Evolutionary conservation across 2,797 vertebrate species (phyloP).

Genomic region (Danio jaintianensis): DNA sequence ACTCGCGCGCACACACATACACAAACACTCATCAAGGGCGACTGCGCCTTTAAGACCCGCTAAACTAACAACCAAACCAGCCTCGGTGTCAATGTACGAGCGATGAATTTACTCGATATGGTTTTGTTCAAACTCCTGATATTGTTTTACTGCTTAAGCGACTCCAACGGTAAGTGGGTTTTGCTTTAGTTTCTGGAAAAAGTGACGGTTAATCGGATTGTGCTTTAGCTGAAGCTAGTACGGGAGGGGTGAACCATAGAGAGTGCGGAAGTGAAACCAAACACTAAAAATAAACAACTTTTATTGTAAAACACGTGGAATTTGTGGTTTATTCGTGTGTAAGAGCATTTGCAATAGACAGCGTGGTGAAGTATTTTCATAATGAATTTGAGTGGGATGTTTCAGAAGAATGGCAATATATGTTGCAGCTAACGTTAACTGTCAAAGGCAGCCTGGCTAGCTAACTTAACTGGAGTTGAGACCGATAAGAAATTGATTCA

Average conservation of each 20-base stretch:
- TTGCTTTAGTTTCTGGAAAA: slow-evolving; percentile 50
- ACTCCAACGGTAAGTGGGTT: slow-evolving; percentile 73
- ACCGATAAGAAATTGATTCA: background rate
- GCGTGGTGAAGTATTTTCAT: background rate
- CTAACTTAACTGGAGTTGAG: slow-evolving; percentile 16
- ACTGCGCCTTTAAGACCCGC: slow-evolving; percentile 69
- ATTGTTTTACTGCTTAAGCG: slow-evolving; percentile 68
- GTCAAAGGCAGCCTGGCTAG: slow-evolving; percentile 15
- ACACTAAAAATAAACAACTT: slow-evolving; percentile 27
- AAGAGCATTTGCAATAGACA: background rate
- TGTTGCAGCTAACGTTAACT: slow-evolving; percentile 33
- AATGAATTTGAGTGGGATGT: slow-evolving; percentile 1
- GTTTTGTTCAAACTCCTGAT: slow-evolving; percentile 68
- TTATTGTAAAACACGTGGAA: slow-evolving; percentile 14
- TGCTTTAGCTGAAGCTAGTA: slow-evolving; percentile 42
- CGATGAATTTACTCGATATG: slow-evolving; percentile 71
- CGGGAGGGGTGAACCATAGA: slow-evolving; percentile 31
- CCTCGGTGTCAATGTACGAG: slow-evolving; percentile 50
- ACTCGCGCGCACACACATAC: background rate
- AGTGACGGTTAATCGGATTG: slow-evolving; percentile 61
- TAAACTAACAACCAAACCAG: slow-evolving; percentile 63
- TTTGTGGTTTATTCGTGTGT: background rate
- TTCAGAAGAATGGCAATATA: slow-evolving; percentile 6
- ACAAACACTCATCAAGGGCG: slow-evolving; percentile 54
- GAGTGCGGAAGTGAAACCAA: slow-evolving; percentile 53